Evolutionary conservation across 2,888 invertebrate species (phyloP).

Genomic region (Nomada ruficornis): DNA sequence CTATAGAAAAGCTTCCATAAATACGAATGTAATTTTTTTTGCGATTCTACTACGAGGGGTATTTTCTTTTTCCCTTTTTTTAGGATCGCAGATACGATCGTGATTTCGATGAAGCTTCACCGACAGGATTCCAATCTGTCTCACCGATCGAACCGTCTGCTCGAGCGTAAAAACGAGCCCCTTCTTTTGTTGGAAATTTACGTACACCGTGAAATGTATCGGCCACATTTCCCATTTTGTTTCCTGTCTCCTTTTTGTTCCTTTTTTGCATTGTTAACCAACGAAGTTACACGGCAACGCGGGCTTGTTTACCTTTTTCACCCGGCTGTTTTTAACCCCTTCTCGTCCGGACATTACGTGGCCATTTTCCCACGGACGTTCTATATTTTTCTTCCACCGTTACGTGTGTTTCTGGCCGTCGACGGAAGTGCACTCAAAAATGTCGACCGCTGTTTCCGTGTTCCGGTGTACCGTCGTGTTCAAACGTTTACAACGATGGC

Average conservation of each 20-base stretch:
- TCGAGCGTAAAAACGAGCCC: background rate
- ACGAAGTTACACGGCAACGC: conserved; percentile 39
- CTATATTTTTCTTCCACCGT: conserved; percentile 52
- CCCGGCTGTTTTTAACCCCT: conserved; percentile 27
- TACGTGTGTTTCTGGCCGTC: conserved; percentile 33
- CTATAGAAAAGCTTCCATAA: background rate
- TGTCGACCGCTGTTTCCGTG: conserved; percentile 17
- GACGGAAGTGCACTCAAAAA: conserved; percentile 55
- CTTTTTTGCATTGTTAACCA: conserved; percentile 7
- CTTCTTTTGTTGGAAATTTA: conserved; percentile 7
- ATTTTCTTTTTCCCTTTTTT: background rate
- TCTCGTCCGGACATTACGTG: conserved; percentile 44
- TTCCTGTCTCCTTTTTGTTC: background rate
- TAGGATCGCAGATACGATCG: too few species aligned
- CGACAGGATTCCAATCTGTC: background rate
- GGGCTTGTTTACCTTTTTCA: conserved; percentile 43
- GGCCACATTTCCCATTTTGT: background rate
- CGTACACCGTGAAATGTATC: conserved; percentile 12
- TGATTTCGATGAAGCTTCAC: background rate
- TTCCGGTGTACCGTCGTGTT: conserved; percentile 15
- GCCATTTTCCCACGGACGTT: conserved; percentile 43
- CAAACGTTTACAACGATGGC: conserved; percentile 52
- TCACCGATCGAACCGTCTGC: background rate
- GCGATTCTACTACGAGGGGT: too few species aligned
- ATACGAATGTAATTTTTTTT: background rate